Conservation (phyloP, 2,888 invertebrate species). For the Microctonus brassicae region DNA sequence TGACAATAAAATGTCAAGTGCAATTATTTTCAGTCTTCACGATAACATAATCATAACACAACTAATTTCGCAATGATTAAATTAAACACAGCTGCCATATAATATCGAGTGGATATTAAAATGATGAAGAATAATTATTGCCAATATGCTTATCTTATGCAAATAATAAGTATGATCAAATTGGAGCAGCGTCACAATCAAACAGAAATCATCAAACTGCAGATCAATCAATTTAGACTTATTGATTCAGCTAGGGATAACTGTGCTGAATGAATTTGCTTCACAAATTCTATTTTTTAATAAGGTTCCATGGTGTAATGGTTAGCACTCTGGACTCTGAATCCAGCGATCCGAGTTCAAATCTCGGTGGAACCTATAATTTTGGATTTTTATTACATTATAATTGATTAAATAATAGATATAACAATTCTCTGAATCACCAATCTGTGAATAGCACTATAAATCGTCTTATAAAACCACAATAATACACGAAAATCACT, state of each 20-base stretch:
- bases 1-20: not conserved
- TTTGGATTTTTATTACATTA: slow-evolving; percentile 6
- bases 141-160: not conserved
- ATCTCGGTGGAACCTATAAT: slow-evolving; percentile 79
- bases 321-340: slow-evolving; percentile 86
- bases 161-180: not conserved
- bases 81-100: no score
- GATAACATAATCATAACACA: not conserved
- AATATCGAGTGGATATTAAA: no score
- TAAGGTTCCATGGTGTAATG: slow-evolving; percentile 78
- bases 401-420: not conserved
- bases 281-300: no score
- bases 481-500: no score
- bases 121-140: no score
- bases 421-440: not conserved
- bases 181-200: no score
- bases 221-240: no score
- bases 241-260: no score
- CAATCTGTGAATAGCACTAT: no score
- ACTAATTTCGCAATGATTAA: no score
- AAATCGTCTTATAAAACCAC: no score
- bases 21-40: not conserved
- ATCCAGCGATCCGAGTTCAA: slow-evolving; percentile 86
- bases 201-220: not conserved
- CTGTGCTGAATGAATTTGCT: no score